Base-by-base conservation (phyloP, 2,888 invertebrate species). In the Diarsia brunnea region DNA sequence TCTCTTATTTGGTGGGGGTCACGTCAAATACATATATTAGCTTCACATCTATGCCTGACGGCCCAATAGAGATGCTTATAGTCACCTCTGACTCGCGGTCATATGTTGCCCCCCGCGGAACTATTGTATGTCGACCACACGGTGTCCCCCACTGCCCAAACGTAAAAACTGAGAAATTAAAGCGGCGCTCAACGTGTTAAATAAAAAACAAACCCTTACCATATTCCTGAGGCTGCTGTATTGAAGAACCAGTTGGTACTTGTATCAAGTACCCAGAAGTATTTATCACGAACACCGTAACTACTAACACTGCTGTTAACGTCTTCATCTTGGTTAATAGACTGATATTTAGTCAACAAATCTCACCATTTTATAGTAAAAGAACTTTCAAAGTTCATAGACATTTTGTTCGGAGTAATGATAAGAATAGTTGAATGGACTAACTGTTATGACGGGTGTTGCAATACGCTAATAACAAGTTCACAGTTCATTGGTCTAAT, bases 371-470 rank as follows among this genome's bases (percentile, higher is more conserved):
- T 88, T 94, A 92, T 93, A 86, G 75, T 79, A 72, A 82, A 78
- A 79, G 11, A 31, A 66, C 72, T 85, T 88, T 87, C 69, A 86
- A 90, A 90, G 92, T 91, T 91, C 90, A 92, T 89, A 91, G 88
- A 91, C 90, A 87, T 87, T 88, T 64, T 88, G 82, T 85, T 84
- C 82, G 84, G 75, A 84, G 73, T 77, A 81, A 90, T 88, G 92
- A 91, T 93, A 91, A 90, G n/a, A 73, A 81, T 75, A 90, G 95
- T 94, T 94, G 91, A 95, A 92, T 89, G 94, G 73, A 87, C 94
- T 86, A 81, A 81, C 78, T 3, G 82, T 89, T 87, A 84, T 82
- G 80, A 84, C 78, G 61, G 78, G 71, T 72, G 67, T 82, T 78
- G 79, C 68, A 86, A 81, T 19, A 75, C 55, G 63, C 49, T 81